Evolutionary conservation across 1,140 invertebrate species (phyloP), one percentile per base, ranked within the genome.

Genomic region (Drosophila santomea): DNA sequence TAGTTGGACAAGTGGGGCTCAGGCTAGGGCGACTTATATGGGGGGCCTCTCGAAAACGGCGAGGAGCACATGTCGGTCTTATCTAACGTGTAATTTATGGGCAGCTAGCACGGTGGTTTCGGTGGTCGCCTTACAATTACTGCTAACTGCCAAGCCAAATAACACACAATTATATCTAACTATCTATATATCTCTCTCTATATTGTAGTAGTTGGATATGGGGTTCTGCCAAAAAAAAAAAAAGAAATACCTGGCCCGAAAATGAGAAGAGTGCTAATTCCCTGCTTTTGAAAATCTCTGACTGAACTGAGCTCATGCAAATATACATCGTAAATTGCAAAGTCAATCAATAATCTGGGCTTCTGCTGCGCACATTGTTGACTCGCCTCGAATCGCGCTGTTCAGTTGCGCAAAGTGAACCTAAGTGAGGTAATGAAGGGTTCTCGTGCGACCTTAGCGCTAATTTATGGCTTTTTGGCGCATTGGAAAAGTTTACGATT

Each of bases 331-430:
- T 44, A 15, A 4, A 11, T 51, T 51, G 14, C 23, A 50, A 20
- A 69, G 10, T n/a, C 43, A 48, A 69, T 69, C 66, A 48, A 48
- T 68, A 38, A 43, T 41, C 66, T 48, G 35, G 7, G 10, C n/a
- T 57, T 74, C 72, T 57, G 69, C 73, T 59, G 73, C 73, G 73
- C 62, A 76, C 52, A 39, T 54, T 52, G 71, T 64, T 64, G 47
- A 51, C 47, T 57, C 17, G 23, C 50, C 35, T 25, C 20, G 11
- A 74, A 57, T 47, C 51, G 36, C 15, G 48, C 8, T 38, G 38
- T 47, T 15, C 43, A 8, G 28, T 58, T 72, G 66, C 68, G 69
- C 43, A 71, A 71, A 68, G 15, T 15, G 11, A 58, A 41, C 36
- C 36, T 71, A 35, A 20, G 32, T 36, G 41, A 71, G 67, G 64